Evolutionary conservation across 1,140 invertebrate species (phyloP).

Genomic region (Drosophila dunni): DNA sequence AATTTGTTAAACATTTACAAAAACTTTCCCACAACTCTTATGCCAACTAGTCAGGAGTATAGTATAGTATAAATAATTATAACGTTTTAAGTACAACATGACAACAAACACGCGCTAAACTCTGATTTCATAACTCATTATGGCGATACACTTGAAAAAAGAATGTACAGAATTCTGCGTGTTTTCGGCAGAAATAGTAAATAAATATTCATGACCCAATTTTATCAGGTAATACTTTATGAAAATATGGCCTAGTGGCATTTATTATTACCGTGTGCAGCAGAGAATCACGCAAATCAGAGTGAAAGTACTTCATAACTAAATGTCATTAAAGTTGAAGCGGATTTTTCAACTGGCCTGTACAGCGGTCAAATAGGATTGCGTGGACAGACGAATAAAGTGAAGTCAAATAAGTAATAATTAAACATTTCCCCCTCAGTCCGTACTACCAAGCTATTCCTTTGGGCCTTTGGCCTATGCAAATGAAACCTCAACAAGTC

Average conservation of each 20-base stretch:
- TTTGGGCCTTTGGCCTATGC: conserved; percentile 52
- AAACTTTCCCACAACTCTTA: too few relatives aligned
- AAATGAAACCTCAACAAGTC: conserved; percentile 81
- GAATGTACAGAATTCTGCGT: conserved; percentile 32
- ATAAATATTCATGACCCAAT: conserved; percentile 48
- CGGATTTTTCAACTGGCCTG: conserved; percentile 59
- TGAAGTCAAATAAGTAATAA: conserved; percentile 69
- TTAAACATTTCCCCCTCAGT: conserved; percentile 51
- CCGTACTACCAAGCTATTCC: too few relatives aligned
- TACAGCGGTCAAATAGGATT: conserved; percentile 34
- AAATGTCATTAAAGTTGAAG: conserved; percentile 63
- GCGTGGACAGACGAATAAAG: conserved; percentile 64
- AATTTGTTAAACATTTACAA: too few relatives aligned
- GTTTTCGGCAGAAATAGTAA: background rate
- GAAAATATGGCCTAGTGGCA: conserved; percentile 30
- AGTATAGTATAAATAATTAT: too few relatives aligned
- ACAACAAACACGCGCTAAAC: too few relatives aligned
- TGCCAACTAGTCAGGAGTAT: too few relatives aligned
- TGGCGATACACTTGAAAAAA: background rate
- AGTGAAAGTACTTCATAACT: conserved; percentile 57
- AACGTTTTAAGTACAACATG: too few relatives aligned
- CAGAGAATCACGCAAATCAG: conserved; percentile 53
- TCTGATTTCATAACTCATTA: too few relatives aligned
- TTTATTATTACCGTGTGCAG: conserved; percentile 13
- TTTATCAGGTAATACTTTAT: conserved; percentile 21